These are phyloP conservation scores for Amphiprion percula DNA, from an alignment of 2,113 vertebrate species.

Conservation along the genomic window DNA sequence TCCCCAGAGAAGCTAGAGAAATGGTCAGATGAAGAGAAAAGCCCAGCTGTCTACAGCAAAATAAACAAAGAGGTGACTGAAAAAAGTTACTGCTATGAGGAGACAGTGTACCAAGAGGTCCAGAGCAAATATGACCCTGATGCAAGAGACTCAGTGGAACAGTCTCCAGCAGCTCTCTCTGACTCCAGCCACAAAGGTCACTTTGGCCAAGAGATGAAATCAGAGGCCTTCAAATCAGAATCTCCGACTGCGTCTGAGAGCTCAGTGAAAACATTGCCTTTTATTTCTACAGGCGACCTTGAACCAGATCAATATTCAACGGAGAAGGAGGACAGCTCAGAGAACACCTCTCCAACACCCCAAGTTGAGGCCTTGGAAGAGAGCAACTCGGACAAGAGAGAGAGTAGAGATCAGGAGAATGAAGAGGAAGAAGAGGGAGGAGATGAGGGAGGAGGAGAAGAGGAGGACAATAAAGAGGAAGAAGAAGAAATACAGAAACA, in stretches of 20 bases:
- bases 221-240: constrained; percentile 82
- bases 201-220: constrained; percentile 77
- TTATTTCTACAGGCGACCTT: constrained; percentile 79
- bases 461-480: constrained; percentile 54
- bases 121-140: constrained; percentile 81
- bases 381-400: constrained; percentile 63
- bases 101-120: constrained; percentile 74
- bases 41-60: constrained; percentile 71
- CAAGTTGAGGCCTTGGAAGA: constrained; percentile 72
- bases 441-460: constrained; percentile 1
- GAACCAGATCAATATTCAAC: constrained; percentile 82
- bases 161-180: constrained; percentile 71
- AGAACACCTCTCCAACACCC: constrained; percentile 75
- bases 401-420: constrained; percentile 62
- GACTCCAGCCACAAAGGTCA: constrained; percentile 75
- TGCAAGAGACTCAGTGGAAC: constrained; percentile 69
- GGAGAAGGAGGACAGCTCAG: constrained; percentile 82
- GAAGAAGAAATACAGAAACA: constrained; percentile 60
- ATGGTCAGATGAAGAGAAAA: constrained; percentile 83
- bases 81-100: constrained; percentile 78
- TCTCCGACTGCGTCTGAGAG: constrained; percentile 81
- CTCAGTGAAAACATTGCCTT: constrained; percentile 78
- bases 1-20: constrained; percentile 72
- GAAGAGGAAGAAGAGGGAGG: constrained; percentile 35
- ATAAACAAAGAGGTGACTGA: constrained; percentile 71